Percentiles rank a stretch among this genome's conserved stretches.
Evolutionary conservation across 2,888 invertebrate species (phyloP).

Genomic region (Sepioteuthis lessoniana): DNA sequence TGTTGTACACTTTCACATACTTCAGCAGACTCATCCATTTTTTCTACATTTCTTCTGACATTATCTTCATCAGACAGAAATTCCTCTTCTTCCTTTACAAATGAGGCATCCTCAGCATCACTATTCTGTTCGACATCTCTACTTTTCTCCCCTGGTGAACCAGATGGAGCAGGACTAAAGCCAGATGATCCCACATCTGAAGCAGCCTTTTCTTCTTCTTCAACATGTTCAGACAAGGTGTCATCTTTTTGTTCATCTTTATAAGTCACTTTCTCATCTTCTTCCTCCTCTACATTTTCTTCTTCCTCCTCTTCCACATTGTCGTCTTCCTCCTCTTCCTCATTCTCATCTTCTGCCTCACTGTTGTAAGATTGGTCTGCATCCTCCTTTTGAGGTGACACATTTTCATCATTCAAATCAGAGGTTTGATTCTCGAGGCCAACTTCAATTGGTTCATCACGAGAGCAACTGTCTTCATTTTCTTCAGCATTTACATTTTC

Average conservation of each 20-base stretch:
- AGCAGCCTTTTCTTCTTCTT: neutral
- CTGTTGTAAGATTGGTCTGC: conserved; percentile 52
- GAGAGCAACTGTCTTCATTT: conserved; percentile 35
- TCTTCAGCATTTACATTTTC: conserved; percentile 48
- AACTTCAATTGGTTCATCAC: conserved; percentile 50
- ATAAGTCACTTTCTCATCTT: neutral
- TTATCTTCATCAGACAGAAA: conserved; percentile 33
- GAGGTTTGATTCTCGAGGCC: conserved; percentile 41
- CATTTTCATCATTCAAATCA: conserved; percentile 48
- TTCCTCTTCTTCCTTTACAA: conserved; percentile 37
- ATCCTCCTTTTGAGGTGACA: conserved; percentile 53
- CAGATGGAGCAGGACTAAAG: conserved; percentile 24
- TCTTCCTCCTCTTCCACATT: conserved; percentile 54
- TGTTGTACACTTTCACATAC: neutral
- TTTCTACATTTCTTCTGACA: neutral
- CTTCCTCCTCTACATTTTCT: conserved; percentile 50
- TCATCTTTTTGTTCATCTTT: neutral
- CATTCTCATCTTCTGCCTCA: conserved; percentile 50
- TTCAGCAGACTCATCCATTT: conserved; percentile 6
- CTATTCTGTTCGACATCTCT: neutral
- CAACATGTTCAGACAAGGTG: neutral
- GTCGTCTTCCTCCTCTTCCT: conserved; percentile 53
- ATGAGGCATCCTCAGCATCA: neutral
- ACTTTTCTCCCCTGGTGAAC: neutral
- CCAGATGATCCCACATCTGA: neutral